Evolutionary conservation across 2,797 vertebrate genomes (phyloP), one percentile per base, ranked within the genome.

Genomic region (Lates japonicus): DNA sequence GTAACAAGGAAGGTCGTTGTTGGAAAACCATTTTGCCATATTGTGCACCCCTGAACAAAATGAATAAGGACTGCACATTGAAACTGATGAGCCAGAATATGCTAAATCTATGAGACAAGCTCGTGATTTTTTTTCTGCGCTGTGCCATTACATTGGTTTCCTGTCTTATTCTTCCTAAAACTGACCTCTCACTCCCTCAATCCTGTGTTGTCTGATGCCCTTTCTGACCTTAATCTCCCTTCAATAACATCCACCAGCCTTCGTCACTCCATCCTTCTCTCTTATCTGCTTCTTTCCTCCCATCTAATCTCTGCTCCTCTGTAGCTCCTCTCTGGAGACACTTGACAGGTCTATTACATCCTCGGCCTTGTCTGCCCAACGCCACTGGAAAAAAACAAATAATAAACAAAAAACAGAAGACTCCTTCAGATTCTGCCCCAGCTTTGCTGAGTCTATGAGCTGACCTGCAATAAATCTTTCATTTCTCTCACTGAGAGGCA

Each of bases 301-400:
- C n/a, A 29, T 57, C 64, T 83, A 79, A 80, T 85, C 71, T 80
- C 58, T 78, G 31, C 70, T 78, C 70, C 46, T 82, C 60, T 46
- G 46, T 37, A 58, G 57, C 78, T 83, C 54, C 61, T 52, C 76
- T 78, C 42, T 22, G 42, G 64, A 80, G 82, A 81, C 65, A 75
- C 78, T 90, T 79, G 89, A 89, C 88, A 88, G 83, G 66, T 90
- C 88, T 83, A 91, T 92, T 90, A 88, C 62, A 84, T 77, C 69
- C 68, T 75, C 70, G 63, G 73, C 83, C 86, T 89, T 42, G 39
- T 59, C 46, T 73, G 76, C 51, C 60, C 5, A 44, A 71, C 31
- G 49, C 22, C 12, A 39, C 3, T 1, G n/a, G 2, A 42, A 57
- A 65, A 20, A 39, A 9, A 13, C n/a, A n/a, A n/a, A n/a, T n/a